Evolutionary conservation across 2,113 vertebrate genomes (phyloP).

Genomic region (Oryzias melastigma): DNA sequence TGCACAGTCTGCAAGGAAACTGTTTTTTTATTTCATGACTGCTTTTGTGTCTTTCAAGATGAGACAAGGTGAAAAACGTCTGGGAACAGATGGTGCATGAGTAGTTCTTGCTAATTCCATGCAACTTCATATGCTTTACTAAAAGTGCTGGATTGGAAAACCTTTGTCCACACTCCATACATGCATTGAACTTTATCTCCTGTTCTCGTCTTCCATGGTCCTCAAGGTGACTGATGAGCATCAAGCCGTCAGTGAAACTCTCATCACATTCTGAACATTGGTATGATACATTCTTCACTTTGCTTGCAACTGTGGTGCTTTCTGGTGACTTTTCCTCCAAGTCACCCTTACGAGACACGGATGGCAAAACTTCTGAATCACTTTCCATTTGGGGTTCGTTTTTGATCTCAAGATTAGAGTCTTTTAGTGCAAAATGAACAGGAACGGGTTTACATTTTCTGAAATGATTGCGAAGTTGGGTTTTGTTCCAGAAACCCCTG

Average conservation of each 20-base stretch:
- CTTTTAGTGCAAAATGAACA: slow-evolving; percentile 47
- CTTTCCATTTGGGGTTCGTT: slow-evolving; percentile 55
- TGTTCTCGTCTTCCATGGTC: slow-evolving; percentile 75
- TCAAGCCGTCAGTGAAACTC: slow-evolving; percentile 77
- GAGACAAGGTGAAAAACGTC: slow-evolving; percentile 38
- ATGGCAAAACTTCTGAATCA: slow-evolving; percentile 69
- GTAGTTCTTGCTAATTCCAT: slow-evolving; percentile 32
- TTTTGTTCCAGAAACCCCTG: slow-evolving; percentile 72
- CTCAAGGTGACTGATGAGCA: slow-evolving; percentile 80
- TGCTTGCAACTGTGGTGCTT: slow-evolving; percentile 11
- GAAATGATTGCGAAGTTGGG: slow-evolving; percentile 59
- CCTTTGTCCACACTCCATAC: slow-evolving; percentile 58
- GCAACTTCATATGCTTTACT: slow-evolving; percentile 66
- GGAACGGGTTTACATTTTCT: slow-evolving; percentile 63
- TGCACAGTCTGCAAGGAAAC: slow-evolving; percentile 66
- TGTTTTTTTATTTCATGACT: slow-evolving; percentile 66
- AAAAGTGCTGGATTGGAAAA: slow-evolving; percentile 54
- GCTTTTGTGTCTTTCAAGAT: slow-evolving; percentile 66
- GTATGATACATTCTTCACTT: slow-evolving; percentile 60
- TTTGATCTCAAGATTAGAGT: slow-evolving; percentile 60
- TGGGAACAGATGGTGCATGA: slow-evolving; percentile 63
- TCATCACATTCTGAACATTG: slow-evolving; percentile 80
- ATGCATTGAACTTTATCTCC: slow-evolving; percentile 53
- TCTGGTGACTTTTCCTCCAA: slow-evolving; percentile 13
- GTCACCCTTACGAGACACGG: slow-evolving; percentile 64